phyloP scores from a whole-genome alignment of 2,113 vertebrate genomes.

The Calyptomena viridis region DNA sequence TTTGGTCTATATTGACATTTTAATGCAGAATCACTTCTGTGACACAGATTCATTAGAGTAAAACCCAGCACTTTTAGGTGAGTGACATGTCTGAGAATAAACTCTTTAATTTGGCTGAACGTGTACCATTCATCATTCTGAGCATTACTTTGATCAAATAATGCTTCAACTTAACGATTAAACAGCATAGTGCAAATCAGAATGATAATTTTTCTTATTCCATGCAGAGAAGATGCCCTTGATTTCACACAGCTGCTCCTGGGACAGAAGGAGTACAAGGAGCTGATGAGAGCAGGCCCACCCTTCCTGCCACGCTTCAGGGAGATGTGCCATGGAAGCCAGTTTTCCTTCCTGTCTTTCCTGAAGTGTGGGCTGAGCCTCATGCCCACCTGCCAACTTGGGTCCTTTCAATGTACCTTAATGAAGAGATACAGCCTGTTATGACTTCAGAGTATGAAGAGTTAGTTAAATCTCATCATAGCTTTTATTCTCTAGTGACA shows the following conservation, averaged over 20 bases:
- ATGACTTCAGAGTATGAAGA: neutral
- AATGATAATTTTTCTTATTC: neutral
- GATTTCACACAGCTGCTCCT: neutral
- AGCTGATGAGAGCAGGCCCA: neutral
- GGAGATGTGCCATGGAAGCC: neutral
- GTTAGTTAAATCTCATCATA: neutral
- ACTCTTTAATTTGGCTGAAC: neutral
- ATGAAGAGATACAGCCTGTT: neutral
- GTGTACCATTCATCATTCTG: neutral
- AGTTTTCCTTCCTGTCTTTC: neutral
- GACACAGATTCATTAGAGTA: neutral
- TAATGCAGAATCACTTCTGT: neutral
- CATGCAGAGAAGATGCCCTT: neutral
- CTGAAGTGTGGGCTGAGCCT: neutral
- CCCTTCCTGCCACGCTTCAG: rapidly evolving
- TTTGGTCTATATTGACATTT: neutral
- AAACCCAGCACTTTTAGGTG: neutral
- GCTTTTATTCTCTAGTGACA: neutral
- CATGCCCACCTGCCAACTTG: too few relatives aligned
- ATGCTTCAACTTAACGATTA: neutral
- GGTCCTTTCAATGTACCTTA: neutral
- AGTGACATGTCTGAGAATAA: neutral
- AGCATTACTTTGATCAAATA: neutral
- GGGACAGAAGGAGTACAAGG: neutral
- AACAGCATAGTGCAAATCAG: neutral